Evolutionary conservation across 64 coral and sea anemone species (phyloP).

Genomic region (Catalaphyllia jardinei): DNA sequence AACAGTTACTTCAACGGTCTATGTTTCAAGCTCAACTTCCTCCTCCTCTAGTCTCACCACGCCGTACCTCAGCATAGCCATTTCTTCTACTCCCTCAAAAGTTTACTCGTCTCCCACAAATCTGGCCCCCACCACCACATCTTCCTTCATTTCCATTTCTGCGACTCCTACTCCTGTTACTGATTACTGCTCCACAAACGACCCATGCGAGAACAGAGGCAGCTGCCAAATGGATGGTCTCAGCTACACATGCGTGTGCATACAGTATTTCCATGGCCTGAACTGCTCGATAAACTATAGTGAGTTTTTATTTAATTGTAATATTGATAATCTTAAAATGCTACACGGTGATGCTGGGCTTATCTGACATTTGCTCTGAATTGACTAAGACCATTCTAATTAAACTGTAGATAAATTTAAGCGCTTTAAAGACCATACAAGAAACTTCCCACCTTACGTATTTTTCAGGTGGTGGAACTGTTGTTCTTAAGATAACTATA

Average conservation of each 20-base stretch:
- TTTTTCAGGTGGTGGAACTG: background rate
- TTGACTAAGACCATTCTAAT: too few relatives aligned
- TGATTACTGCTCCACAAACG: background rate
- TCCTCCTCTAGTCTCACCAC: background rate
- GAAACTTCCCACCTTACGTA: background rate
- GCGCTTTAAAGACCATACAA: too few relatives aligned
- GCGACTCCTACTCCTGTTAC: background rate
- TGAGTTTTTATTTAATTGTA: background rate
- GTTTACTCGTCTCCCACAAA: background rate
- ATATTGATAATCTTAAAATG: background rate
- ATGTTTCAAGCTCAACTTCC: background rate
- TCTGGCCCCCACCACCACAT: too few relatives aligned
- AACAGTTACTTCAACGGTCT: background rate
- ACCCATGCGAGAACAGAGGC: slow-evolving; percentile 12
- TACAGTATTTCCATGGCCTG: background rate
- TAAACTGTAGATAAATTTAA: too few relatives aligned
- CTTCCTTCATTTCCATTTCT: background rate
- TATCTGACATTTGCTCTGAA: too few relatives aligned
- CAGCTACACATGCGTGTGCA: slow-evolving; percentile 7
- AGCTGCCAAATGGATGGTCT: background rate
- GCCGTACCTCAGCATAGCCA: background rate
- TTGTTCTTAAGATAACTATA: background rate
- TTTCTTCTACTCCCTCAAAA: background rate
- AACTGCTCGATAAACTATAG: slow-evolving; percentile 10
- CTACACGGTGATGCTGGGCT: too few relatives aligned